Evolutionary conservation across 2,888 invertebrate species (phyloP).

Genomic region (Diadromus collaris): DNA sequence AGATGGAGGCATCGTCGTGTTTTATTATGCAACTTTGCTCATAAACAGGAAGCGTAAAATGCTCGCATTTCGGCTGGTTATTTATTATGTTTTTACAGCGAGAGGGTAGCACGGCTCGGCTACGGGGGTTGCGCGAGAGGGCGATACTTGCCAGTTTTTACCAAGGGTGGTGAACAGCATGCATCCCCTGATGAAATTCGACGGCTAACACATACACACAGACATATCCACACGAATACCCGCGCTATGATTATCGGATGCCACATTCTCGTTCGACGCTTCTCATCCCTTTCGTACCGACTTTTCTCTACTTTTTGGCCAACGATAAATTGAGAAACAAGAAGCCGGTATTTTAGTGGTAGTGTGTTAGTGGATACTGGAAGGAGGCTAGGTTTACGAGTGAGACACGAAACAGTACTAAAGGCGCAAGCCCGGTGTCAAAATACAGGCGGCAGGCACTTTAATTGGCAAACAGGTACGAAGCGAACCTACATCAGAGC

Average conservation of each 20-base stretch:
- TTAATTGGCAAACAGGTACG: constrained; percentile 64
- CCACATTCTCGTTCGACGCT: constrained; percentile 13
- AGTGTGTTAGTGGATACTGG: neutral
- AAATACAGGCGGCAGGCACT: constrained; percentile 44
- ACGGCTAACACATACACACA: constrained; percentile 19
- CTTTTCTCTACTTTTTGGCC: neutral
- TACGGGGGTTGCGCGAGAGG: neutral
- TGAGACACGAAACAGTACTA: constrained; percentile 44
- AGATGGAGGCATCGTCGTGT: constrained; percentile 53
- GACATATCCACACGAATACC: neutral
- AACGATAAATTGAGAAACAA: constrained; percentile 3
- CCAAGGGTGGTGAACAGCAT: constrained; percentile 8
- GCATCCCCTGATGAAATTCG: constrained; percentile 22
- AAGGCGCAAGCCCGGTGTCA: constrained; percentile 32
- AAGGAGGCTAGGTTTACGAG: constrained; percentile 1
- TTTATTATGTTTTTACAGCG: constrained; percentile 66
- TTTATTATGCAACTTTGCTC: constrained; percentile 69
- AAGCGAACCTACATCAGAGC: constrained; percentile 13
- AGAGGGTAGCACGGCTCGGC: constrained; percentile 1
- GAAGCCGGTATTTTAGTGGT: neutral
- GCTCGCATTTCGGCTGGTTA: constrained; percentile 64
- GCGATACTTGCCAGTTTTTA: constrained; percentile 24
- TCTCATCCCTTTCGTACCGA: neutral
- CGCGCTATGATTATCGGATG: neutral
- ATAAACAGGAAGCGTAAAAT: constrained; percentile 65